These are phyloP conservation scores for Conger conger DNA, from an alignment of 2,113 vertebrate genomes.

Conservation along the genomic window DNA sequence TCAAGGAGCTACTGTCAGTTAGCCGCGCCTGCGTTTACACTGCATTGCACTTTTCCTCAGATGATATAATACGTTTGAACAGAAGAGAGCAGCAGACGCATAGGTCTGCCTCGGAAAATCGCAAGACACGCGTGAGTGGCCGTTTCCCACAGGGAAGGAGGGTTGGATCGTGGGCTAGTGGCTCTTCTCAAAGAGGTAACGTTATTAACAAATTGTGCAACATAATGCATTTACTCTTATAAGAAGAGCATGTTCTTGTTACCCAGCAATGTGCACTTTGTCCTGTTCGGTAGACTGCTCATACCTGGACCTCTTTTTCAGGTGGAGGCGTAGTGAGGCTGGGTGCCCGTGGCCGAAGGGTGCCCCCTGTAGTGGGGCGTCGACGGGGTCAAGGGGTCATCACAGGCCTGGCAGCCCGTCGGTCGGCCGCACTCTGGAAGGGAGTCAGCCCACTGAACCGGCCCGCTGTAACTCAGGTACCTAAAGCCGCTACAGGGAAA, in stretches of 20 bases:
- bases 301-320: slow-evolving; percentile 15
- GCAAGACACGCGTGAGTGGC: slow-evolving; percentile 68
- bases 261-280: too few species aligned
- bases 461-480: slow-evolving; percentile 78
- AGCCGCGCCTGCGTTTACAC: background rate
- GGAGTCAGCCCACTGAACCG: slow-evolving; percentile 81
- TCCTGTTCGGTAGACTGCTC: background rate
- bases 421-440: slow-evolving; percentile 71
- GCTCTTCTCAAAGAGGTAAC: slow-evolving; percentile 77
- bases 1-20: background rate
- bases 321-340: slow-evolving; percentile 73
- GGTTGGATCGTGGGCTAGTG: slow-evolving; percentile 58
- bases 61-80: slow-evolving; percentile 94
- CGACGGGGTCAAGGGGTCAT: slow-evolving; percentile 82
- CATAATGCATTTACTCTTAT: background rate
- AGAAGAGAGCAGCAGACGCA: slow-evolving; percentile 82
- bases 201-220: slow-evolving; percentile 2
- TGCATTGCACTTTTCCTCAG: slow-evolving; percentile 56
- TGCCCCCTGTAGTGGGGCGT: slow-evolving; percentile 60
- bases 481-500: slow-evolving; percentile 5
- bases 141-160: slow-evolving; percentile 69
- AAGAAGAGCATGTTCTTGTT: too few species aligned
- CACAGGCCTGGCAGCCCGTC: slow-evolving; percentile 84
- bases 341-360: slow-evolving; percentile 65
- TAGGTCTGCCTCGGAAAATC: slow-evolving; percentile 51